Percentiles rank a stretch among this genome's conserved stretches.
phyloP scores from a whole-genome alignment of 2,113 vertebrate genomes.

The Ammodytes dubius region DNA sequence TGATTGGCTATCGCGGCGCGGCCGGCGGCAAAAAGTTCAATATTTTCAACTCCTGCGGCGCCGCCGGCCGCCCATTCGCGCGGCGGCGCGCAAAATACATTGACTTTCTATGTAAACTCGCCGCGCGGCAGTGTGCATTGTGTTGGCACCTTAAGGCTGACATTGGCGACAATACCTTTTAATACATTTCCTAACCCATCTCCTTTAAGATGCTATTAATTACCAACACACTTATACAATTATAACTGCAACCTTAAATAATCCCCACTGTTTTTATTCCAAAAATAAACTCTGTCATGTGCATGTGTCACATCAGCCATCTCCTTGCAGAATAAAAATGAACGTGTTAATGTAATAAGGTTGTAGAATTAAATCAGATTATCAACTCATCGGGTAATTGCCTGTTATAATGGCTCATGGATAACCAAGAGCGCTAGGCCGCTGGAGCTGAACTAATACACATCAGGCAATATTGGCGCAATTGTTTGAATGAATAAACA shows the following conservation, averaged over 20 bases:
- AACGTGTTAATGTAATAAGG: conserved; percentile 8
- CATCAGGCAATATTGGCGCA: conserved; percentile 33
- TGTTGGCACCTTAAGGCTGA: neutral
- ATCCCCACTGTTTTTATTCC: neutral
- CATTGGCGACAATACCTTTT: neutral
- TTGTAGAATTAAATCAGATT: conserved; percentile 17
- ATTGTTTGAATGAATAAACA: conserved; percentile 56
- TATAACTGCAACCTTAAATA: neutral
- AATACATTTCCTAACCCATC: neutral
- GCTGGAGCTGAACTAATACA: conserved; percentile 31
- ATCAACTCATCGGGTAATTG: conserved; percentile 39
- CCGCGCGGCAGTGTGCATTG: too few species aligned
- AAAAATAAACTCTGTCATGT: neutral
- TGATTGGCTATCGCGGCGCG: too few species aligned
- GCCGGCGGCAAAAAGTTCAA: too few species aligned
- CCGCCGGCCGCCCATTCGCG: too few species aligned
- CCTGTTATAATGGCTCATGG: conserved; percentile 29
- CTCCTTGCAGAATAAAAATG: neutral
- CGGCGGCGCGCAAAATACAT: too few species aligned
- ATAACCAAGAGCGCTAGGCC: conserved; percentile 33
- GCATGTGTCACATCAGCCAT: neutral
- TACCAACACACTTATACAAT: neutral
- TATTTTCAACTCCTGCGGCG: too few species aligned
- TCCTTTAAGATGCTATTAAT: neutral
- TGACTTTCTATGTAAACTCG: too few species aligned